Conservation (phyloP, 92 coral and sea anemone genomes). For the Zoanthus solanderi region DNA sequence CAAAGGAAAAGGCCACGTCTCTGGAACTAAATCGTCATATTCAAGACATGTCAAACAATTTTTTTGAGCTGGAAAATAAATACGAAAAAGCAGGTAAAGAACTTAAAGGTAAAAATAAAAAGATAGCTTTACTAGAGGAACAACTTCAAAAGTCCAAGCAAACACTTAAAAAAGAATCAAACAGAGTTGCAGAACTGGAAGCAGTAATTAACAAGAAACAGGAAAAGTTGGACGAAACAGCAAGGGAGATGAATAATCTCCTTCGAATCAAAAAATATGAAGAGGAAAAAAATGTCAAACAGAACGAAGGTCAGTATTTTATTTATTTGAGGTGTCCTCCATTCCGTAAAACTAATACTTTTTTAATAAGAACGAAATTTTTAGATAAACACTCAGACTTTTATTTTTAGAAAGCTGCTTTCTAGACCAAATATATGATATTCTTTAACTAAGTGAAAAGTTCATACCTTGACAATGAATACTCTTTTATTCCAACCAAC, state of each 20-base stretch:
- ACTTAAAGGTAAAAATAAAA: constrained; percentile 63
- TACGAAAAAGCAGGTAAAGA: constrained; percentile 69
- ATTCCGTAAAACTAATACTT: not conserved
- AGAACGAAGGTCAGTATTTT: constrained; percentile 51
- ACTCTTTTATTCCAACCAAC: no score
- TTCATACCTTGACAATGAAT: not conserved
- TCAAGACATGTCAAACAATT: constrained; percentile 67
- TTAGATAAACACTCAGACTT: not conserved
- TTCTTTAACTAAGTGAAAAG: not conserved
- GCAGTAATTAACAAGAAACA: constrained; percentile 57
- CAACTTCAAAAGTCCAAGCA: constrained; percentile 69
- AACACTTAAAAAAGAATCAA: constrained; percentile 65
- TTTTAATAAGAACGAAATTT: not conserved
- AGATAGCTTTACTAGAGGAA: constrained; percentile 73
- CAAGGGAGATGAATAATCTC: constrained; percentile 56
- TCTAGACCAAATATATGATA: not conserved
- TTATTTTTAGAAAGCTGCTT: not conserved
- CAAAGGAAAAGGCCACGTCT: constrained; percentile 34
- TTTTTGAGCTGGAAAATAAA: constrained; percentile 65
- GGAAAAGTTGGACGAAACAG: constrained; percentile 56
- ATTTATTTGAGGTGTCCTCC: no score
- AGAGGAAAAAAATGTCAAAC: constrained; percentile 31
- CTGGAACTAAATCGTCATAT: constrained; percentile 38
- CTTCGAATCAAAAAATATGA: constrained; percentile 54
- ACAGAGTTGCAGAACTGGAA: constrained; percentile 62